Evolutionary conservation across 2,888 invertebrate species (phyloP).

Genomic region (Sarcophaga subvicina): DNA sequence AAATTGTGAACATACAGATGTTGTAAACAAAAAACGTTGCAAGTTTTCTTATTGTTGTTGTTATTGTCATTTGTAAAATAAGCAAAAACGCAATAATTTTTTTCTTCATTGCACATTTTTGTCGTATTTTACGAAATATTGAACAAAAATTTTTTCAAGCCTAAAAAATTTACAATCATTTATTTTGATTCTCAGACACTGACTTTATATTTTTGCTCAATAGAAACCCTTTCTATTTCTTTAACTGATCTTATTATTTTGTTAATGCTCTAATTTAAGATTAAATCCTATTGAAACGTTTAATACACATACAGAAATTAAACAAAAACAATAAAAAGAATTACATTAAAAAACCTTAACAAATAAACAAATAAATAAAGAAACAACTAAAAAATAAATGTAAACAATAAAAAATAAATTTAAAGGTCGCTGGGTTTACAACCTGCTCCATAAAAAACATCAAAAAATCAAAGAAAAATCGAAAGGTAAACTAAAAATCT

Average conservation of each 20-base stretch:
- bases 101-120: neutral
- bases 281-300: conserved; percentile 39
- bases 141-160: too few species aligned
- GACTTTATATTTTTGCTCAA: conserved; percentile 15
- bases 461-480: conserved; percentile 38
- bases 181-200: neutral
- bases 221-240: conserved; percentile 58
- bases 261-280: neutral
- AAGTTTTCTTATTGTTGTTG: conserved; percentile 18
- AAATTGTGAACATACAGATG: neutral
- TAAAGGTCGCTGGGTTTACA: neutral
- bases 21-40: conserved; percentile 4
- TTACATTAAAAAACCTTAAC: too few species aligned
- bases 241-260: neutral
- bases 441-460: conserved; percentile 10
- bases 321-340: conserved; percentile 27
- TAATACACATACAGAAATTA: conserved; percentile 29
- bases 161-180: neutral
- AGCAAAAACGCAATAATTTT: conserved; percentile 9
- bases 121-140: neutral
- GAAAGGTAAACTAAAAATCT: conserved; percentile 49
- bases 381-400: too few species aligned
- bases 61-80: conserved; percentile 48
- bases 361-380: too few species aligned
- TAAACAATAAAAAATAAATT: neutral